Base-by-base conservation (phyloP, 2,797 vertebrate genomes). In the Ctenopoma kingsleyae region DNA sequence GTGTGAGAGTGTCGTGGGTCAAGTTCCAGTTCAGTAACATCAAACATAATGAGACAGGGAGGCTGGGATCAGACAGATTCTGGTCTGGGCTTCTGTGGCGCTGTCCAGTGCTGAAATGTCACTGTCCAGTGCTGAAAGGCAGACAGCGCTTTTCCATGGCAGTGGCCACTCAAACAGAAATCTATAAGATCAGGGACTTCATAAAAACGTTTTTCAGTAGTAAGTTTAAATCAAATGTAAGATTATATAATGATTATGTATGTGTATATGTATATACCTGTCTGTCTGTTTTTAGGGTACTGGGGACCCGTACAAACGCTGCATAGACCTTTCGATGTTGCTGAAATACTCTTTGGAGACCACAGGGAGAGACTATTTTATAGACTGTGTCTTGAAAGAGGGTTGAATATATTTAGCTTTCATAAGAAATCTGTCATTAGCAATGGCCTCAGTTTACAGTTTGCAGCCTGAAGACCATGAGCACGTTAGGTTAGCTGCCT, bases 51-150 rank as follows among this genome's bases (percentile, higher is more conserved):
- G 53, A 35, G 36, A 16, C 2, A 63, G 50, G 27, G 64, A 65
- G 47, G 17, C 59, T 12, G 43, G 30, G 51, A 75, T 32, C 49
- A 44, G n/a, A 47, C 44, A 0, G 13, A 27, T n/a, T 50, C 44
- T 35, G 63, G 51, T 74, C 60, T 41, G 23, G 20, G 64, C 70
- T 61, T 64, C 63, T 60, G 81, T 65, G 84, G 74, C 74, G 87
- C 92, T 93, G 90, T 91, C 88, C 89, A 43, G 90, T 91, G 69
- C 91, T 93, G 91, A 91, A 92, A 87, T 84, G 84, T 84, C 82
- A 80, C 87, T 90, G 19, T 88, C 84, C 87, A 73, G 84, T 87
- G 54, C 87, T 89, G 80, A 86, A 71, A 77, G 67, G 52, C 72
- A 66, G 51, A 70, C 74, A 8, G 15, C 2, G 78, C 62, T 69